These are phyloP conservation scores for Drosophila leontia DNA, from an alignment of 1,140 invertebrate genomes.

Conservation along the genomic window DNA sequence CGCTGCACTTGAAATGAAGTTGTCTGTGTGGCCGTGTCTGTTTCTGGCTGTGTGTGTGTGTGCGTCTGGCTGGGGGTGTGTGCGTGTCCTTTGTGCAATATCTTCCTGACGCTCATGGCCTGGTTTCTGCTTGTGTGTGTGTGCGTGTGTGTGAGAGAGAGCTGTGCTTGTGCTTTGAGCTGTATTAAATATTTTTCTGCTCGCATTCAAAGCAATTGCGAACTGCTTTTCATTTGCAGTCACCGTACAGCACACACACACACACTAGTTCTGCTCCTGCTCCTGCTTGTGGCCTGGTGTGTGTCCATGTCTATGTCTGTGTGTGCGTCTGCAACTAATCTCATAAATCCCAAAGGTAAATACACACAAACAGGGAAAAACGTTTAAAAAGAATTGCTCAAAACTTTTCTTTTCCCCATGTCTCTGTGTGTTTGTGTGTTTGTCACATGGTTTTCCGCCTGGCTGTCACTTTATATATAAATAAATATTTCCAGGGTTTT, in stretches of 20 bases:
- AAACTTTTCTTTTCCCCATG: conserved; percentile 49
- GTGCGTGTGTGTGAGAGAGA: background rate
- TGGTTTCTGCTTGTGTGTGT: conserved; percentile 9
- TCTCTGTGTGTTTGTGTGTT: conserved; percentile 17
- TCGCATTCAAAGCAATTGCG: conserved; percentile 71
- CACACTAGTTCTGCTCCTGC: conserved; percentile 12
- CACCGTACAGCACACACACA: conserved; percentile 37
- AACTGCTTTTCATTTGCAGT: conserved; percentile 75
- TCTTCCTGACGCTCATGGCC: conserved; percentile 41
- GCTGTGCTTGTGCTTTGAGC: conserved; percentile 60
- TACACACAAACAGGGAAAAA: conserved; percentile 75
- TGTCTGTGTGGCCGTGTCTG: conserved; percentile 34
- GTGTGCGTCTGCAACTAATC: conserved; percentile 70
- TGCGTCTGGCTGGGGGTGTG: conserved; percentile 24
- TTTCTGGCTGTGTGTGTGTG: conserved; percentile 28
- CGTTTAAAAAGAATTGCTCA: conserved; percentile 81
- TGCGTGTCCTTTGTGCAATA: conserved; percentile 56
- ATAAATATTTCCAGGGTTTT: conserved; percentile 12
- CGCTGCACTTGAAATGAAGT: conserved; percentile 69
- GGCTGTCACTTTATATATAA: conserved; percentile 35
- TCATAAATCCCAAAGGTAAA: conserved; percentile 82
- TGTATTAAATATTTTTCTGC: conserved; percentile 74
- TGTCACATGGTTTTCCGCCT: conserved; percentile 45
- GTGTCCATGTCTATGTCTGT: background rate
- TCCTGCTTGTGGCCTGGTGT: conserved; percentile 3